Base-by-base conservation (phyloP, 92 coral and sea anemone species). In the Scolanthus callimorphus region DNA sequence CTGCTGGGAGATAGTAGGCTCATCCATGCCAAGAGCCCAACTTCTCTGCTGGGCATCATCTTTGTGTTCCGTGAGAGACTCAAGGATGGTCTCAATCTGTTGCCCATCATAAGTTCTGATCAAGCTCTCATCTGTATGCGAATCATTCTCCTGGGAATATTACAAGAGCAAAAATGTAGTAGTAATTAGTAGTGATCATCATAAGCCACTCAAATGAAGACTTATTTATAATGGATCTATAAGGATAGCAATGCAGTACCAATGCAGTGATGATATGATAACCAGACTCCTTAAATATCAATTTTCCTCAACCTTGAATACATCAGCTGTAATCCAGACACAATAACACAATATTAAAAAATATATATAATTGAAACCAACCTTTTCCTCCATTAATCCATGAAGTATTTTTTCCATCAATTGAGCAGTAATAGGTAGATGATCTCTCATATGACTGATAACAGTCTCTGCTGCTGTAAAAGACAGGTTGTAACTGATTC, bases 11-110 rank as follows among this genome's bases (percentile, higher is more conserved):
- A 92, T 81, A 11, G 69, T 57, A 20, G 82, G 82, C 52, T 92
- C 90, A 58, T 92, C 98, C 70, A 90, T 87, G 65, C 84, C 91
- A 20, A 92, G 63, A 29, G 98, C 96, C 98, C 98, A 92, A 41
- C 86, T 92, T 53, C 98, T 81, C 65, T 92, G 98, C 55, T 92
- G 98, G 0, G 96, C 73, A 69, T 92, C 96, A 27, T 92, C 91
- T 59, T 92, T 92, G 74, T 82, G 91, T 50, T 79, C 82, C 17
- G 95, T 82, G 24, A 92, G 48, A 48, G 91, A 82, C 15, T 64
- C 48, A 24, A 92, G 71, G 45, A 83, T 79, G 46, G 57, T 64
- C 17, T 80, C 74, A 10, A 92, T 69, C 23, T 63, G 58, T 51
- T 84, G 75, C 2, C 96, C 98, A 81, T 92, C 98, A 70, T 92